Evolutionary conservation across 2,797 vertebrate genomes (phyloP), one percentile per base, ranked within the genome.

Genomic region (Tauraco hartlaubi): DNA sequence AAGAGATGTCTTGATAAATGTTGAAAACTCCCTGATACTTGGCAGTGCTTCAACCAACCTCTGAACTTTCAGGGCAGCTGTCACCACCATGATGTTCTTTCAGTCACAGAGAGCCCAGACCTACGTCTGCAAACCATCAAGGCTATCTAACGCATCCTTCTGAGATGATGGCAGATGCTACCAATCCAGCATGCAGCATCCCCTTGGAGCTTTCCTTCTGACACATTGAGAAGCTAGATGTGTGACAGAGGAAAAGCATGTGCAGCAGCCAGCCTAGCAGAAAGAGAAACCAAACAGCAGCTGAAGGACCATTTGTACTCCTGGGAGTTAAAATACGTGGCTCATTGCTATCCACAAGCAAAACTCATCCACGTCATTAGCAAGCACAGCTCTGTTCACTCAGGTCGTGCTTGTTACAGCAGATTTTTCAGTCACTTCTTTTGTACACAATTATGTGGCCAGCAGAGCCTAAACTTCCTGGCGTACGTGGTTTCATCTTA

Each of bases 301-400:
- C 61, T 89, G 84, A 93, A 95, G 72, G 56, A 82, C 49, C 75
- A 66, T 89, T 92, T 91, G 49, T 85, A 74, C 49, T 87, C 74
- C 56, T 39, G n/a, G 44, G 75, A 91, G 64, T 93, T 91, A 68
- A 87, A 87, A 71, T 76, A 58, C 9, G 71, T 83, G 63, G 37
- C 64, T 94, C 75, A 80, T 68, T 86, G 71, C 72, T 91, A 91
- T 37, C 77, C 52, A 87, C 52, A 87, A 87, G 86, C 61, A 92
- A 91, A 94, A 89, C 49, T 74, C 59, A 58, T 74, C 87, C 82
- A 85, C 3, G 41, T 68, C 77, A 88, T 95, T 89, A 94, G 61
- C 39, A 69, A 87, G 71, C 55, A 73, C 11, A 79, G 37, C 52
- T 93, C 89, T 71, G 61, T 56, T 95, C 89, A 89, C 67, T 76